Evolutionary conservation across 2,797 vertebrate genomes (phyloP), one percentile per base, ranked within the genome.

Genomic region (Danio tinwini): DNA sequence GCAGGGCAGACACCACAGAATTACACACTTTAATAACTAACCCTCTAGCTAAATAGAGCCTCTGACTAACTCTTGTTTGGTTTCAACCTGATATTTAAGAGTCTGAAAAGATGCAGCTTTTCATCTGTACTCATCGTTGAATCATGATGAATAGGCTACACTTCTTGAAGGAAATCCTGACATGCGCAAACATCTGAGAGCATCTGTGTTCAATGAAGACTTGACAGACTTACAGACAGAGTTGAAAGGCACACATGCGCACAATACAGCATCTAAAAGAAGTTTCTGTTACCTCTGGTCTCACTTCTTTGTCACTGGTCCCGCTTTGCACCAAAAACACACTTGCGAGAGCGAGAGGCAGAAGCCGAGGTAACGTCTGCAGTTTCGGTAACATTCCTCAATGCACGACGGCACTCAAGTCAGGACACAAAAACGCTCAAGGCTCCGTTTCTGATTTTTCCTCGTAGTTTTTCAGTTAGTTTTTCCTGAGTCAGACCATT

Each of bases 381-480:
- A 84, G 72, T 53, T 78, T 81, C 83, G 83, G 85, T 82, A 92
- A 84, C 93, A 93, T 93, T 89, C 81, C 91, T 75, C 21, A 67
- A 52, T 37, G 55, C 58, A 19, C 16, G 47, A 63, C 10, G 63
- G 10, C 42, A 74, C 69, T 65, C 61, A 69, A n/a, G 2, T 16
- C 72, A 6, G 11, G 44, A 69, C 40, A 65, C 68, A 42, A 13
- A 58, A 61, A 72, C 19, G 40, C 80, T 37, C 42, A 12, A 45
- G 44, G 42, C 69, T 52, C 78, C 58, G 50, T 37, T 50, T n/a
- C 75, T 61, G 39, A n/a, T 69, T 47, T 64, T 61, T 29, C 44
- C 39, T 42, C 37, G 47, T 55, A 52, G 9, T 17, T 67, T 56
- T 72, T 0, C 4, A 45, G n/a, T 42, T 21, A 67, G 40, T 21